Percentiles rank a stretch among this genome's conserved stretches.
phyloP scores from a whole-genome alignment of 2,888 invertebrate species.

The Augiades crinisus region DNA sequence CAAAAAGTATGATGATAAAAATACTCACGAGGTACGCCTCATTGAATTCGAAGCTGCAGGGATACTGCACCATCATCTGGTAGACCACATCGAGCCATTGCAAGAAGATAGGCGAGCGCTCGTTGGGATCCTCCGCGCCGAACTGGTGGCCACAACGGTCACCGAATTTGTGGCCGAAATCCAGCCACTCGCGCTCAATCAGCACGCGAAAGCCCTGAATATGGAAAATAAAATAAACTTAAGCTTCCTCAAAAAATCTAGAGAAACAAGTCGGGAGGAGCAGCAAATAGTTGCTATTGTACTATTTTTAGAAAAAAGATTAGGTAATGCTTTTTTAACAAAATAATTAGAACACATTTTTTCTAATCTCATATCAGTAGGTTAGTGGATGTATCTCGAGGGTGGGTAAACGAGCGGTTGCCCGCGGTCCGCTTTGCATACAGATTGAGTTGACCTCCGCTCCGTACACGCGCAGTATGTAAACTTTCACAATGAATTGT shows the following conservation, averaged over 20 bases:
- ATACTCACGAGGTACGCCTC: conserved; percentile 92
- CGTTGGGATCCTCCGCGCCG: conserved; percentile 93
- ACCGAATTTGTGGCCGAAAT: conserved; percentile 98
- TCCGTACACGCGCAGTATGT: neutral
- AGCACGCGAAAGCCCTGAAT: conserved; percentile 97
- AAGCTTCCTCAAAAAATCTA: too few species aligned
- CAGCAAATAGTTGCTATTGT: too few species aligned
- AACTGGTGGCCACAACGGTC: conserved; percentile 94
- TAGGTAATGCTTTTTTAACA: too few species aligned
- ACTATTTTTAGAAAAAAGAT: too few species aligned
- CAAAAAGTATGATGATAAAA: too few species aligned
- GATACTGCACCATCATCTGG: conserved; percentile 93
- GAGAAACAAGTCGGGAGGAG: too few species aligned
- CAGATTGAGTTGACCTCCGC: conserved; percentile 17
- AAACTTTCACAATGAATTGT: neutral
- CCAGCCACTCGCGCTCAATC: conserved; percentile 98
- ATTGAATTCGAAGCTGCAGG: conserved; percentile 97
- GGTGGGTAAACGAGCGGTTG: neutral
- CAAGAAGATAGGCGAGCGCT: conserved; percentile 97
- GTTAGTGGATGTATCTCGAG: neutral
- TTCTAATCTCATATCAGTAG: neutral
- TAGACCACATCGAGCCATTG: conserved; percentile 99
- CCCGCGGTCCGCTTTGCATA: conserved; percentile 18
- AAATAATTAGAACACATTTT: neutral
- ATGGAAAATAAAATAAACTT: too few species aligned